Base-by-base conservation (phyloP, 1,140 invertebrate genomes). In the Diprion similis region DNA sequence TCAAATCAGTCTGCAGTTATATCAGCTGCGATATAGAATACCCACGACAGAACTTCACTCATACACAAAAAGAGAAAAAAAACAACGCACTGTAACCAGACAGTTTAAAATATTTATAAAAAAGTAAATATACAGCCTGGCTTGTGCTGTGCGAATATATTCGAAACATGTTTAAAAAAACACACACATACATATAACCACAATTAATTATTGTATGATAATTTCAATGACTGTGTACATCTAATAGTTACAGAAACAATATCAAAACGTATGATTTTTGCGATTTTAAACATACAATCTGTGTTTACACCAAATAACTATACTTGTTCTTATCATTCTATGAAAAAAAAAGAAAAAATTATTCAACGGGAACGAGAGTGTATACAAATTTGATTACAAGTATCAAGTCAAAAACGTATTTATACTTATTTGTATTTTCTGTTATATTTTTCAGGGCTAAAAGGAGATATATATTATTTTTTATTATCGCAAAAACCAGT, bases 291-390 rank as follows among this genome's bases (percentile, higher is more conserved):
- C 11, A 59, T 15, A 59, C 11, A 9, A 6, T 59, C 8, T 59
- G 6, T 59, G n/a, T 59, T 59, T 59, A 17, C 51, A 59, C 51
- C 51, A 59, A 59, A 59, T 17, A 59, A 59, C n/a, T 6, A 37
- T 37, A 37, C 9, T 59, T 37, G 6, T 37, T 6, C 24, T 37
- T 37, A 37, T 37, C 24, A 37, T 37, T 37, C 24, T 37, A 37
- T 37, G 24, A 37, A 37, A 37, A 74, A 74, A 73, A 19, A 74
- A 75, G 48, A 17, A 70, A 73, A 71, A 79, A 71, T 75, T 51
- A 11, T 24, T 51, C 66, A 76, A 75, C 45, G 72, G 13, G 24
- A 71, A 66, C 19, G 70, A 71, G 51, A 67, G 11, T 70, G 72
- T 68, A 66, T 74, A 64, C 47, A 24, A 74, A 66, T 37, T 37